phyloP scores from a whole-genome alignment of 2,113 vertebrate genomes.

The Oenanthe oenanthe region DNA sequence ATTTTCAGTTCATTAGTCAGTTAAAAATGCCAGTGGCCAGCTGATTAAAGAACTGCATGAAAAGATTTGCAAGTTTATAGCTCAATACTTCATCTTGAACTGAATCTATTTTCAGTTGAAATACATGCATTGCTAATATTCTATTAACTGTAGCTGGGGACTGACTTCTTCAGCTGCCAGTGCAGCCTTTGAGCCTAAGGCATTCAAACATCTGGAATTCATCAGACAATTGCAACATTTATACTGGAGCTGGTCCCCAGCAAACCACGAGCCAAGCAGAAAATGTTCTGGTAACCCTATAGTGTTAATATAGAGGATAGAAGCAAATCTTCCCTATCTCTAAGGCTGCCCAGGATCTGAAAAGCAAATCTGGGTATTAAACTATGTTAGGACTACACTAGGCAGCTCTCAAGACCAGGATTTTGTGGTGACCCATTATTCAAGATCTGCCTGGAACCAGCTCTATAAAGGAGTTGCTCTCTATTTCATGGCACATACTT shows the following conservation, averaged over 20 bases:
- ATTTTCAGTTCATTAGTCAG: neutral
- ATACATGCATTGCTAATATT: neutral
- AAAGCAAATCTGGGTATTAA: neutral
- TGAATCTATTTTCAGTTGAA: neutral
- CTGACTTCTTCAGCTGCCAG: neutral
- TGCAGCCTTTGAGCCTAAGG: neutral
- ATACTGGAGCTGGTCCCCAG: neutral
- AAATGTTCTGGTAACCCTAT: fast-evolving
- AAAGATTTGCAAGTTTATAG: neutral
- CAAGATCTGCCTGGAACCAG: neutral
- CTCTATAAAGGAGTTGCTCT: neutral
- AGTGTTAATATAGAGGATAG: neutral
- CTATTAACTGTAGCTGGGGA: neutral
- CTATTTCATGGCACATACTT: neutral
- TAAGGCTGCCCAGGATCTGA: neutral
- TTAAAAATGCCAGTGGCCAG: neutral
- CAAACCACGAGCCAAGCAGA: neutral
- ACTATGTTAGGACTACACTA: neutral
- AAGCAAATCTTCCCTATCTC: neutral
- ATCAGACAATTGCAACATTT: neutral
- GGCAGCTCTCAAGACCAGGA: neutral
- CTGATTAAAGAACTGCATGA: neutral
- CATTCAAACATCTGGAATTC: neutral
- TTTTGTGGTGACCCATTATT: neutral
- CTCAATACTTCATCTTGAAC: neutral